phyloP scores from a whole-genome alignment of 2,888 invertebrate species.

The Trissolcus brochymenae region DNA sequence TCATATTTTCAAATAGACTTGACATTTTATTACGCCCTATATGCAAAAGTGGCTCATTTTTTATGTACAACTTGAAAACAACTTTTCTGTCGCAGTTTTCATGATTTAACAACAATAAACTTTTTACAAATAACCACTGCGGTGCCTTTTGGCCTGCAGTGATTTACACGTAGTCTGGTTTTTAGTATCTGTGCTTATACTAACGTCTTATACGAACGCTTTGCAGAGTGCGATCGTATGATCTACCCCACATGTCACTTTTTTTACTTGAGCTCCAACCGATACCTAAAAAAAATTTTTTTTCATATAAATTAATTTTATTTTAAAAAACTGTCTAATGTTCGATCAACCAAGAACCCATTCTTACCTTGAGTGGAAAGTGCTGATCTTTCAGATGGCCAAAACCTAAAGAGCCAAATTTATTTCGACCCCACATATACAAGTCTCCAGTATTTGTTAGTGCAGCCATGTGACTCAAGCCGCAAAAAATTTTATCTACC shows the following conservation, averaged over 20 bases:
- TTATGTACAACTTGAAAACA: too few relatives aligned
- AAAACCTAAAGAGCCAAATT: slow-evolving; percentile 88
- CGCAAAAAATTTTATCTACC: slow-evolving; percentile 79
- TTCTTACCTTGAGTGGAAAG: slow-evolving; percentile 88
- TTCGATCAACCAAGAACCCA: not conserved
- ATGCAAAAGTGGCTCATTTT: too few relatives aligned
- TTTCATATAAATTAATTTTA: not conserved
- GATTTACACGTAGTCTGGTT: too few relatives aligned
- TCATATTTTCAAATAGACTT: too few relatives aligned
- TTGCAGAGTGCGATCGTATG: slow-evolving; percentile 87
- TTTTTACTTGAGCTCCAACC: slow-evolving; percentile 85
- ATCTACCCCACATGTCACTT: slow-evolving; percentile 90
- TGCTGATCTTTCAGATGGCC: slow-evolving; percentile 88
- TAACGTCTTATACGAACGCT: slow-evolving; percentile 79
- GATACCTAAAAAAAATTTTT: slow-evolving; percentile 78
- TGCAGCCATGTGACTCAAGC: slow-evolving; percentile 88
- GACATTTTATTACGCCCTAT: too few relatives aligned
- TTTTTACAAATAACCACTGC: too few relatives aligned
- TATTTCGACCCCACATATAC: slow-evolving; percentile 95
- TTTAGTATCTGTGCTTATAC: too few relatives aligned
- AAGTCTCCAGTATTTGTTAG: slow-evolving; percentile 89
- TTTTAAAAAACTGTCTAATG: not conserved
- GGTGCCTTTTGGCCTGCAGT: too few relatives aligned
- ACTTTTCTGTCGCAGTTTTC: too few relatives aligned
- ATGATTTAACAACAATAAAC: too few relatives aligned